Evolutionary conservation across 2,113 vertebrate species (phyloP).

Genomic region (Mugil cephalus): DNA sequence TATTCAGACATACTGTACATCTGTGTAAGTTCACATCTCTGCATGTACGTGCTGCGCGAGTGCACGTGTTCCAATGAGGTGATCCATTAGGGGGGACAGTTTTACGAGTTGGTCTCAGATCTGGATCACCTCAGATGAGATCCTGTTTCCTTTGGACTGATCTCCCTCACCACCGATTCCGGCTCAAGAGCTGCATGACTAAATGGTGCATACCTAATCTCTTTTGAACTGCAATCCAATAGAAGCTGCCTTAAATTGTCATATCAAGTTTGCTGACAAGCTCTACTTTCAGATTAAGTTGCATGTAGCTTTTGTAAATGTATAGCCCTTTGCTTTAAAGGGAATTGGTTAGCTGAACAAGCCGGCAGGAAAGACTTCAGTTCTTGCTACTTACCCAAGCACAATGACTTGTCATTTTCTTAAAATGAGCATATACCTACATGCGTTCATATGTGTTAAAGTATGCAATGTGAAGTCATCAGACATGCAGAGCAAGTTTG

Average conservation of each 20-base stretch:
- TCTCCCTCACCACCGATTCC: constrained; percentile 75
- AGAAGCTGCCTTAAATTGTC: constrained; percentile 76
- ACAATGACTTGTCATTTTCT: neutral
- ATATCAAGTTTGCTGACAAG: constrained; percentile 78
- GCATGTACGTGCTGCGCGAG: constrained; percentile 23
- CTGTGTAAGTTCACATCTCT: constrained; percentile 33
- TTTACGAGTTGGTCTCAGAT: constrained; percentile 78
- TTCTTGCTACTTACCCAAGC: constrained; percentile 12
- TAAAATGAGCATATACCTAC: neutral
- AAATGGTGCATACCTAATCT: constrained; percentile 81
- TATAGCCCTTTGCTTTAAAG: constrained; percentile 46
- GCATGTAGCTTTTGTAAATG: constrained; percentile 66
- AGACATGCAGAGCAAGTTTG: constrained; percentile 26
- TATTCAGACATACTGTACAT: constrained; percentile 28
- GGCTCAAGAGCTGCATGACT: constrained; percentile 80
- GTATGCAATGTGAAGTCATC: neutral
- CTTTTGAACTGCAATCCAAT: constrained; percentile 81
- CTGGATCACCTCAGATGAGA: constrained; percentile 77
- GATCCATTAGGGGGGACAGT: constrained; percentile 79
- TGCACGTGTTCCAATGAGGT: constrained; percentile 46
- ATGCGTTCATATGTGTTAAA: constrained; percentile 9
- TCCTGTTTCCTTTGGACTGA: constrained; percentile 79
- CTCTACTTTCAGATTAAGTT: constrained; percentile 81
- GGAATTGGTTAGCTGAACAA: constrained; percentile 16
- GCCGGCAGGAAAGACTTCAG: constrained; percentile 16